Evolutionary conservation across 2,888 invertebrate species (phyloP), one percentile per base, ranked within the genome.

Genomic region (Patella ulyssiponensis): DNA sequence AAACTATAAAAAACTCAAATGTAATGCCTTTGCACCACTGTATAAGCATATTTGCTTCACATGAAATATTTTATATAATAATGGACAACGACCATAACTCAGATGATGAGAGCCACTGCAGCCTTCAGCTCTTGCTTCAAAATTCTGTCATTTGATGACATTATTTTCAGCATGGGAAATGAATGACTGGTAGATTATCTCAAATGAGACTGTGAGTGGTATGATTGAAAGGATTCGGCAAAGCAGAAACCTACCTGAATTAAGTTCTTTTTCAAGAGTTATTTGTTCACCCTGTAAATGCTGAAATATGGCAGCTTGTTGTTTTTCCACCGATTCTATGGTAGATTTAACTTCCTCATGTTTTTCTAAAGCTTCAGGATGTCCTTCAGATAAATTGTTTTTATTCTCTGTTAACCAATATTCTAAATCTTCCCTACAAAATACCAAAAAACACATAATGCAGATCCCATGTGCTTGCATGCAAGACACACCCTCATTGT

Each of bases 341-440:
- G 86, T 88, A 5, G 79, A 78, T 52, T 80, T 80, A 33, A 91
- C 88, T 73, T 88, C 86, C n/a, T 73, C 78, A 20, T 81, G 74
- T 75, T 87, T 86, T 51, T 82, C 80, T 9, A 88, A 84, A 9
- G 82, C 82, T 17, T 87, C 86, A 1, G 86, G 87, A 9, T 85
- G 84, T 5, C 88, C 88, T 23, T 87, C 81, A 23, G 86, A 82
- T 44, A 86, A 72, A 56, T 88, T 87, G 12, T 84, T 84, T 78
- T 86, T 79, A 77, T 89, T 87, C 77, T 91, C 88, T 15, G 82
- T 81, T 73, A 91, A 75, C 90, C 90, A 90, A 79, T 85, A 89
- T 77, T 87, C 83, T 44, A 91, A 82, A 79, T 91, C 91, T 77
- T 91, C 90, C 75, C 91, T 91, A 80, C 15, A 72, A 70, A 54